phyloP scores from a whole-genome alignment of 2,888 invertebrate genomes.

The Scrobipalpa costella region DNA sequence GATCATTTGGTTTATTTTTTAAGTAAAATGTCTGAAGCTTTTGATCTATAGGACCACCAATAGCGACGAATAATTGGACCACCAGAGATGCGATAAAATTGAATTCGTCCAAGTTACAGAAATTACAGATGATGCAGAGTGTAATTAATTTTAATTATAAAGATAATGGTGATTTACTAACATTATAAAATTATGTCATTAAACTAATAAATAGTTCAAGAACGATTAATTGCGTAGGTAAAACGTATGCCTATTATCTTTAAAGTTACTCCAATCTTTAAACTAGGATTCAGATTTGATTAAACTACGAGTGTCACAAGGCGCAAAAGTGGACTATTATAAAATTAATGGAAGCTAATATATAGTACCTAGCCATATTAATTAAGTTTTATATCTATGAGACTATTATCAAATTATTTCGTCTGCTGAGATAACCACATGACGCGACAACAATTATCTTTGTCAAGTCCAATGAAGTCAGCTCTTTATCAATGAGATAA shows the following conservation, averaged over 20 bases:
- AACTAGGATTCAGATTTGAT: too few species aligned
- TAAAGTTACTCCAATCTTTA: not conserved
- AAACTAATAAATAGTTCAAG: not conserved
- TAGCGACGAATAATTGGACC: not conserved
- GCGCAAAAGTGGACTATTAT: too few species aligned
- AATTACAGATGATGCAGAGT: not conserved
- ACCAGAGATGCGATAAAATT: conserved; percentile 3
- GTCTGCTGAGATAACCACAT: conserved; percentile 8
- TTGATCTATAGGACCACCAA: not conserved
- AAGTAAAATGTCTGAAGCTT: too few species aligned
- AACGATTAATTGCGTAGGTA: not conserved
- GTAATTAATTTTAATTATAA: not conserved
- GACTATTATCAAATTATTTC: not conserved
- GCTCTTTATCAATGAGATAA: conserved; percentile 22
- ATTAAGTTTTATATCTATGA: not conserved
- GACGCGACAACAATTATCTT: conserved; percentile 2
- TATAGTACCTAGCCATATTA: too few species aligned
- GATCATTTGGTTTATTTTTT: too few species aligned
- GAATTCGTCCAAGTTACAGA: not conserved
- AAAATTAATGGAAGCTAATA: too few species aligned
- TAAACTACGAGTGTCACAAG: too few species aligned
- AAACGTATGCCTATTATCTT: not conserved
- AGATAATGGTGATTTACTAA: not conserved
- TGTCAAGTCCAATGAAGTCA: conserved; percentile 10
- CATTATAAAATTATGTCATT: not conserved